A percentile compares a stretch with the other conserved stretches of the same genome.
Evolutionary conservation across 2,113 vertebrate genomes (phyloP).

Genomic region (Chloebia gouldiae): DNA sequence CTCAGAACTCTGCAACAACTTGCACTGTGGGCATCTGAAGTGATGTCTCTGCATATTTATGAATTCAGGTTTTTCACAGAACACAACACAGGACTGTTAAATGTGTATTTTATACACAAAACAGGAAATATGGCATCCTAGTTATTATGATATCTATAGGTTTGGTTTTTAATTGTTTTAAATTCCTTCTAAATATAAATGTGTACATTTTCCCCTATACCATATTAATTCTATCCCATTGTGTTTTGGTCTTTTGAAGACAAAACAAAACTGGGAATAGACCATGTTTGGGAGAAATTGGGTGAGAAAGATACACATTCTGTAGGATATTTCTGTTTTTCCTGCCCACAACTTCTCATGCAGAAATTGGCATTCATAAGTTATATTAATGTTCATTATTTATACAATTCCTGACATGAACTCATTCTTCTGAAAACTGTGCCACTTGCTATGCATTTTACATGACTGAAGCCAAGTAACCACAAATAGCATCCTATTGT

Average conservation of each 20-base stretch:
- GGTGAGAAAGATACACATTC: not conserved
- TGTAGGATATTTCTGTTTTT: not conserved
- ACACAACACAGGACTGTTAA: not conserved
- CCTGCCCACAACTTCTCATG: not conserved
- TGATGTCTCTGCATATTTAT: not conserved
- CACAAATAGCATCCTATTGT: not conserved
- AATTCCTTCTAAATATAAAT: not conserved
- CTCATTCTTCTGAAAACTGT: not conserved
- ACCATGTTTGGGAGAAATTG: not conserved
- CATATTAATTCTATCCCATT: not conserved
- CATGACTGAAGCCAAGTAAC: not conserved
- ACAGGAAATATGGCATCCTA: not conserved
- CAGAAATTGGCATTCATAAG: not conserved
- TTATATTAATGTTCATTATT: not conserved
- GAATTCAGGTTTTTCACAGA: not conserved
- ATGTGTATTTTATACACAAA: not conserved
- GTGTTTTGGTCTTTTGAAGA: not conserved
- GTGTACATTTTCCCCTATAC: not conserved
- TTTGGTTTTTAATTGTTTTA: not conserved
- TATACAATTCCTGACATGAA: not conserved
- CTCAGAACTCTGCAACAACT: not conserved
- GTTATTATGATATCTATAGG: not conserved
- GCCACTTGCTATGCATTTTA: not conserved
- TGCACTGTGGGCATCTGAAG: not conserved
- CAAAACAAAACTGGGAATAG: not conserved